Evolutionary conservation across 2,797 vertebrate species (phyloP).

Genomic region (Galaxias olidus): DNA sequence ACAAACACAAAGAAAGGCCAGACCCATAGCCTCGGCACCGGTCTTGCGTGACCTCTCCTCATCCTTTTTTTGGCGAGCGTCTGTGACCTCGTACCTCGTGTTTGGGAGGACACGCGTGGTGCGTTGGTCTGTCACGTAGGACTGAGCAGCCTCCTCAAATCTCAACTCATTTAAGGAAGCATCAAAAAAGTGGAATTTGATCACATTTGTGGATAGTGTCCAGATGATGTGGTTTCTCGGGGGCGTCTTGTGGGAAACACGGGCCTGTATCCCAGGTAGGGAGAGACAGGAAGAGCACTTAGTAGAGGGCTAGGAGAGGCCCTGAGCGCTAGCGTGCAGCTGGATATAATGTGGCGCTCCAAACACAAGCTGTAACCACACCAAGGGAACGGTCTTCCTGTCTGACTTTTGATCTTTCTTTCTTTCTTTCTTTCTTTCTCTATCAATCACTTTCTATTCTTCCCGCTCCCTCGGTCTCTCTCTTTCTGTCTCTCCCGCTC

Average conservation of each 20-base stretch:
- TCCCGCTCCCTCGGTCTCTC: not conserved
- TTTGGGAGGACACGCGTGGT: no score
- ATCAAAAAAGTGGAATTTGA: no score
- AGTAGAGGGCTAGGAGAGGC: not conserved
- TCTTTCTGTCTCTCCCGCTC: not conserved
- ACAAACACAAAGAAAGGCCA: conserved; percentile 29
- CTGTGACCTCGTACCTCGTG: no score
- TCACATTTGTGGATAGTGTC: no score
- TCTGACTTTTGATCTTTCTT: conserved; percentile 36
- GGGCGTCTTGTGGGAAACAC: no score
- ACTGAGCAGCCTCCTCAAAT: no score
- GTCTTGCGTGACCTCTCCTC: no score
- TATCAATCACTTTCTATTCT: not conserved
- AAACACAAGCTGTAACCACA: conserved; percentile 11
- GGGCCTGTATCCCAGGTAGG: not conserved
- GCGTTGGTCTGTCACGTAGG: no score
- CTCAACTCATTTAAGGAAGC: no score
- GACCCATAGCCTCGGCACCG: not conserved
- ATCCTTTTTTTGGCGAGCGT: no score
- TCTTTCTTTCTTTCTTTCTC: not conserved
- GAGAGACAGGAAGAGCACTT: not conserved
- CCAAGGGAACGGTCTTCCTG: conserved; percentile 21
- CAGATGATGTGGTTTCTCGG: no score
- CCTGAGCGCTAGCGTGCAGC: conserved; percentile 19
- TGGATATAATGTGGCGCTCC: conserved; percentile 34